Base-by-base conservation (phyloP, 2,888 invertebrate genomes). In the Drosophila siamana region DNA sequence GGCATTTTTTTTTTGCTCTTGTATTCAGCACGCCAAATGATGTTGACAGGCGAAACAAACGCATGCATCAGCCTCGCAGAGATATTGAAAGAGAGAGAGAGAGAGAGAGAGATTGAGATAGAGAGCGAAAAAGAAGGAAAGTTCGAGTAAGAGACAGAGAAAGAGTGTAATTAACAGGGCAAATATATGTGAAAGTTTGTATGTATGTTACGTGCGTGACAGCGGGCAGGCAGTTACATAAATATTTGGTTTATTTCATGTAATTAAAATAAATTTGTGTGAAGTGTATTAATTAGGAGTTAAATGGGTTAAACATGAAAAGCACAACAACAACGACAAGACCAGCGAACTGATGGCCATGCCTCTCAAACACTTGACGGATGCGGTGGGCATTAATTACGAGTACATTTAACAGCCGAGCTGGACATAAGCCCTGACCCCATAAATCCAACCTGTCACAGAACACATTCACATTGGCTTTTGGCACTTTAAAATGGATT, bases 201-300 rank as follows among this genome's bases (percentile, higher is more conserved):
- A 15, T 19, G 44, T 30, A 11, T 44, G 63, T 30, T n/a, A n/a
- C n/a, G n/a, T n/a, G n/a, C n/a, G 28, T 59, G 66, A 54, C 63
- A 62, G 68, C 26, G 24, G 9, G 28, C 28, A 9, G 54, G 64
- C 71, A 70, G 69, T 73, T 78, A 74, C 85, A 83, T 84, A 84
- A 85, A 85, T 84, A 84, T 84, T 87, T 84, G 82, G 71, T 83
- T 84, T 85, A 87, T 87, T 85, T 82, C 73, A 64, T 84, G 87
- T 87, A 84, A 84, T 84, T 84, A 87, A 84, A 84, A 86, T 77
- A 83, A 83, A 80, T 85, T 86, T 83, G 75, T 76, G 84, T 88
- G 85, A 88, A 88, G 85, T 83, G 86, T 83, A 85, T 85, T 85
- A 88, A 85, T 85, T 85, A 86, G 85, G 83, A 83, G 83, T 85